Base-by-base conservation (phyloP, 1,140 invertebrate genomes). In the Cryptotermes secundus region DNA sequence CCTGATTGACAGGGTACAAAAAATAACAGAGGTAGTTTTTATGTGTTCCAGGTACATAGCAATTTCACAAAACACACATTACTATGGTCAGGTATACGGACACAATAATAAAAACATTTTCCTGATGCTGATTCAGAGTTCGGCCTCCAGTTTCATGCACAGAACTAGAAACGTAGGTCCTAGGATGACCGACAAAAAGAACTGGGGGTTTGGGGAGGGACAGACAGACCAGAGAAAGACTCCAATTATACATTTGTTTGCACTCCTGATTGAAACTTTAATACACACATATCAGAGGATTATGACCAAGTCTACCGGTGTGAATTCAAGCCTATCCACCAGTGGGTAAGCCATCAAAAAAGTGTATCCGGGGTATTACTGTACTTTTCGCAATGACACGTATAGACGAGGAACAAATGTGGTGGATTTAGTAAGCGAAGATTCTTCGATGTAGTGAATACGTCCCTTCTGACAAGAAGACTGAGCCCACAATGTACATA, bases 51-150 rank as follows among this genome's bases (percentile, higher is more conserved):
- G 53, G 53, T 59, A 59, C 53, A 59, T 16, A 59, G 53, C 53
- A 59, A 59, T 59, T 59, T 59, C 53, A 59, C 53, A 59, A 59
- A 59, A 59, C 53, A 59, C 53, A 59, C 53, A 59, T 59, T 59
- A 59, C 53, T 26, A 59, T 59, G 53, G 24, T 22, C 26, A n/a
- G 19, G 53, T n/a, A 59, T 59, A 59, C 24, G 53, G 26, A 59
- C 53, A 59, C 53, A 59, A 59, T 59, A 59, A 59, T 59, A 59
- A 59, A 59, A 59, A 59, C 53, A 59, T 6, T 7, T 59, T 59
- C 53, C 24, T 6, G 24, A 59, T 59, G 53, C 16, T n/a, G n/a
- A n/a, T n/a, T n/a, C n/a, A n/a, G n/a, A n/a, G n/a, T n/a, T 59
- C 53, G 53, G 53, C 1, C 22, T n/a, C n/a, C n/a, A n/a, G n/a